Conservation (phyloP, 2,797 vertebrate genomes). For the Podargus strigoides region DNA sequence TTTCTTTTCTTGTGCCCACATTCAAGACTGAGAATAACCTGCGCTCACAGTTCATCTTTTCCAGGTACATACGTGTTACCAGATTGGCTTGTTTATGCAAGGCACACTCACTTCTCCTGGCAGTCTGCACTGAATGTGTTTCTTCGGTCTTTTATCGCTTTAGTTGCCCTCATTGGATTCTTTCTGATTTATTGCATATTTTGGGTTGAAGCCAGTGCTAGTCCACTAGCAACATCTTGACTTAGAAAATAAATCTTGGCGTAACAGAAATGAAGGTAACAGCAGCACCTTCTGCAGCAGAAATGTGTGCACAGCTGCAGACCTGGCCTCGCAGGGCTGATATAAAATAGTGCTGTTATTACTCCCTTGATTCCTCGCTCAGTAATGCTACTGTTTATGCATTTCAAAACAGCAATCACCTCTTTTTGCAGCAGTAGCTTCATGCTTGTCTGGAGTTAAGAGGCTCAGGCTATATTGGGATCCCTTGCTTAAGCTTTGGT, state of each 20-base stretch:
- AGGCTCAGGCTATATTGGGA: neutral
- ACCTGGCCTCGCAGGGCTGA: neutral
- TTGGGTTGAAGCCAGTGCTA: neutral
- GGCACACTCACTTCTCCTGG: neutral
- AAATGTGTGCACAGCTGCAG: neutral
- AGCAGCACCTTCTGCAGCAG: neutral
- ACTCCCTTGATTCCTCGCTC: neutral
- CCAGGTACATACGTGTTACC: neutral
- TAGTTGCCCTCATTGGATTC: neutral
- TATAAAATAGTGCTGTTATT: neutral
- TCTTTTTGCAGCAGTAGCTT: neutral
- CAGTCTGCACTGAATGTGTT: neutral
- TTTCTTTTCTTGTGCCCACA: accelerated
- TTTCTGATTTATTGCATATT: constrained; percentile 23
- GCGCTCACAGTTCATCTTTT: neutral
- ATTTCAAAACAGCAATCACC: constrained; percentile 6
- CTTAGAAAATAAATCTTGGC: neutral
- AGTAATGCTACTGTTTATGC: neutral
- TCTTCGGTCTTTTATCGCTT: neutral
- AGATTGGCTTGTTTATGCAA: neutral
- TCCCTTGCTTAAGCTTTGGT: neutral
- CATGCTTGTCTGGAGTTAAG: neutral
- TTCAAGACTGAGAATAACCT: neutral
- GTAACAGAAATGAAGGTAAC: neutral
- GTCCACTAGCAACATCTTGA: neutral